A percentile compares a stretch with the other conserved stretches of the same genome.
These are phyloP conservation scores for Ochotona princeps DNA, from an alignment of 2,113 vertebrate genomes.

Conservation along the genomic window DNA sequence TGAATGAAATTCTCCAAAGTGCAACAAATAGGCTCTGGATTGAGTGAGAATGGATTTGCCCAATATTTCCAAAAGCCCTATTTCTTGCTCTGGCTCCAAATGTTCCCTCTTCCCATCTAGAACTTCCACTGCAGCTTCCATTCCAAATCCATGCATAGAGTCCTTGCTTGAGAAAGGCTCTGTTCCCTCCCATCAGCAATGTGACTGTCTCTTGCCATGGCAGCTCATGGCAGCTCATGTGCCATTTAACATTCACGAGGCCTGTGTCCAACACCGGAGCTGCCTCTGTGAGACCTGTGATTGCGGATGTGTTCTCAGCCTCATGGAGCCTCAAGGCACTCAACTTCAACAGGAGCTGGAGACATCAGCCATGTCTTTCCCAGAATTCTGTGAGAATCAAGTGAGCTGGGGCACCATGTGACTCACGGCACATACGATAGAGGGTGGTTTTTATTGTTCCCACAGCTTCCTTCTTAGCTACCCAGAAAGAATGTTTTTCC, in stretches of 20 bases:
- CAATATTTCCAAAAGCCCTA: background rate
- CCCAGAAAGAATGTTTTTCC: background rate
- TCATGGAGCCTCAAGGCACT: background rate
- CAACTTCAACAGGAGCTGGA: background rate
- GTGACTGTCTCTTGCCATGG: background rate
- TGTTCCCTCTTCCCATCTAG: background rate
- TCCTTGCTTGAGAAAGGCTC: background rate
- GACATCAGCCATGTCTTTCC: background rate
- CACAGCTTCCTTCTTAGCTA: background rate
- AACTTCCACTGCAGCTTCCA: background rate
- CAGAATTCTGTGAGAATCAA: background rate
- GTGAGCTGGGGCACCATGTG: background rate
- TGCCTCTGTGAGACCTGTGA: background rate
- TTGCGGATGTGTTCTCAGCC: background rate
- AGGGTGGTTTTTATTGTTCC: background rate
- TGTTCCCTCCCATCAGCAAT: background rate
- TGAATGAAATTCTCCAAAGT: background rate
- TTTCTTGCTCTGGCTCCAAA: background rate
- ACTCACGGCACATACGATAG: background rate
- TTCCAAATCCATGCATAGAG: background rate
- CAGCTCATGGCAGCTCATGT: fast-evolving
- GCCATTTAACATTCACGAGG: background rate
- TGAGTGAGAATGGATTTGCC: background rate
- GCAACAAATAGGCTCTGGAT: background rate
- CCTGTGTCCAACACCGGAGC: too few relatives aligned